These are phyloP conservation scores for Ceratina australensis DNA, from an alignment of 1,140 invertebrate genomes.

Conservation along the genomic window DNA sequence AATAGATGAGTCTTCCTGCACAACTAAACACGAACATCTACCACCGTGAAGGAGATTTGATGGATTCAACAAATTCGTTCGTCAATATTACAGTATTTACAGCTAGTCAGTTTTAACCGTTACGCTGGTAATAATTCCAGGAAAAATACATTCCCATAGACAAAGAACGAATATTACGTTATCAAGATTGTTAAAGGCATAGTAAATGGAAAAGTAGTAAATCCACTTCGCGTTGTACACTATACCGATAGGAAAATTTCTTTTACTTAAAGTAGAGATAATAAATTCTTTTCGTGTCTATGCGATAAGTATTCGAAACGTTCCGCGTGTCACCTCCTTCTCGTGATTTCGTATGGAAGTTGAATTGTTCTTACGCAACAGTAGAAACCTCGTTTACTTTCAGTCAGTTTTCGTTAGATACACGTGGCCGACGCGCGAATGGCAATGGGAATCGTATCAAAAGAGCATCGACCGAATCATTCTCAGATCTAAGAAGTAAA, in stretches of 20 bases:
- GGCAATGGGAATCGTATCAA: conserved; percentile 24
- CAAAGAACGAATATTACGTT: conserved; percentile 21
- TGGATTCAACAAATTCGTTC: conserved; percentile 38
- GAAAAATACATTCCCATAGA: conserved; percentile 17
- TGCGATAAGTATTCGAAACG: conserved; percentile 8
- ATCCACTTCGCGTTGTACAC: conserved; percentile 20
- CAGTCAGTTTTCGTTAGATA: conserved; percentile 30
- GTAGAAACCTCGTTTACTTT: conserved; percentile 49
- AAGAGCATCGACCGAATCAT: conserved; percentile 32
- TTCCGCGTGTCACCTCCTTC: background rate
- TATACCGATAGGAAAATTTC: conserved; percentile 20
- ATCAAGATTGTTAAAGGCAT: conserved; percentile 25
- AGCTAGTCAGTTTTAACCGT: conserved; percentile 16
- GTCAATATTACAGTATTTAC: conserved; percentile 40
- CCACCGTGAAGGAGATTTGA: conserved; percentile 25
- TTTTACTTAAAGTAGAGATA: conserved; percentile 11
- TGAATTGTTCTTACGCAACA: conserved; percentile 30
- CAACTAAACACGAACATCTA: conserved; percentile 40
- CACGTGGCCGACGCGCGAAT: conserved; percentile 26
- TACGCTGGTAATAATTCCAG: conserved; percentile 9
- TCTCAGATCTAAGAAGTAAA: conserved; percentile 43
- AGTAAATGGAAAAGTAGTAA: conserved; percentile 36
- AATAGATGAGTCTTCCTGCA: conserved; percentile 35
- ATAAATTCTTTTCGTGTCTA: conserved; percentile 31
- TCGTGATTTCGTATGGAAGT: background rate